Percentiles rank a stretch among this genome's conserved stretches.
Conservation (phyloP, 2,113 vertebrate genomes). For the Callaeas wilsoni region DNA sequence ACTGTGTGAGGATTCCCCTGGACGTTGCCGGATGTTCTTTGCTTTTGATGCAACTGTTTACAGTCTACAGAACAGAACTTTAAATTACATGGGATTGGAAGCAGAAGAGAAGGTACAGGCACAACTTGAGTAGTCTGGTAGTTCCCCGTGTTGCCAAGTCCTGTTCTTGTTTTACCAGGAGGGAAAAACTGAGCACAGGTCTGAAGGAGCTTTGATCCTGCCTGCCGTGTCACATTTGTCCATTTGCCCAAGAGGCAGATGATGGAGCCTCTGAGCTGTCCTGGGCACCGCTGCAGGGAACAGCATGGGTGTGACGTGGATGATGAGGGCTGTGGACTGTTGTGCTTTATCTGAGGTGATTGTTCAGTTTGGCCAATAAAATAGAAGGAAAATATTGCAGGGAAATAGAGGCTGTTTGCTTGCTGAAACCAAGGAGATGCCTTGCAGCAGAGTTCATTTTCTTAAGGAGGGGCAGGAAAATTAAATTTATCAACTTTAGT, state of each 20-base stretch:
- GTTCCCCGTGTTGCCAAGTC: background rate
- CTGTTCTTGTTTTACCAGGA: background rate
- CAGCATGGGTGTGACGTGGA: accelerated
- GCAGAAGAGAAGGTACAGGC: background rate
- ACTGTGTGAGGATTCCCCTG: background rate
- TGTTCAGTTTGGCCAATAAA: background rate
- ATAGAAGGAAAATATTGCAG: background rate
- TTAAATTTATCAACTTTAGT: background rate
- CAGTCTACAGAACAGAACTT: background rate
- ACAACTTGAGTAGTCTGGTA: background rate
- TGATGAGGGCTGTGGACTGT: background rate
- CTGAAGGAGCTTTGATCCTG: background rate
- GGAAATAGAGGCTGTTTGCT: background rate
- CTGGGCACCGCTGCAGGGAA: background rate
- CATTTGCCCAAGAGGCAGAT: background rate
- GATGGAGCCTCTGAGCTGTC: background rate
- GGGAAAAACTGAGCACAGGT: background rate
- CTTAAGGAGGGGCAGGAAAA: background rate
- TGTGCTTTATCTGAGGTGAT: background rate
- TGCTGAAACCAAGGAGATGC: background rate
- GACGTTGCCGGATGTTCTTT: background rate
- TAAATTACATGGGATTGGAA: background rate
- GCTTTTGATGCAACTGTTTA: background rate
- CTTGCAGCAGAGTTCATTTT: background rate
- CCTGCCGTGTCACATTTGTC: accelerated